A percentile compares a stretch with the other conserved stretches of the same genome.
Conservation (phyloP, 2,797 vertebrate species). For the Nothura maculosa region DNA sequence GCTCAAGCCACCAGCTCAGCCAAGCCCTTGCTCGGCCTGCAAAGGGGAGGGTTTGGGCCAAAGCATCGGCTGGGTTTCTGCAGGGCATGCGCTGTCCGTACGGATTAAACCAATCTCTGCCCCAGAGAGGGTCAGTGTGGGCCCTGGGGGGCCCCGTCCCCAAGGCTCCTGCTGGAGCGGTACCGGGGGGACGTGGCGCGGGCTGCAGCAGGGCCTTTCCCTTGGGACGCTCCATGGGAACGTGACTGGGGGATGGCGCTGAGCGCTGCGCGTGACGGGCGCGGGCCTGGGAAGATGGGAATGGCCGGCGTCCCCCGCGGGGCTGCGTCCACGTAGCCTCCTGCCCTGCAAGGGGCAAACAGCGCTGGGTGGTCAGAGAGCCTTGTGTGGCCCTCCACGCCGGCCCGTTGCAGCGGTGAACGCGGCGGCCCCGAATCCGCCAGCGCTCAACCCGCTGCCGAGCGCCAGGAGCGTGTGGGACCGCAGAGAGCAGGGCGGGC, state of each 20-base stretch:
- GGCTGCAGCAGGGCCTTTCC: neutral
- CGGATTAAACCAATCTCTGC: neutral
- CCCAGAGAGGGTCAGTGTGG: neutral
- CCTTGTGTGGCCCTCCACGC: too few relatives aligned
- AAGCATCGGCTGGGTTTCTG: neutral
- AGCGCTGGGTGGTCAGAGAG: too few relatives aligned
- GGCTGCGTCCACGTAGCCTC: neutral
- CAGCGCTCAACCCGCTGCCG: neutral
- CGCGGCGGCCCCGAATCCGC: neutral
- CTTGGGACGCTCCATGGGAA: slow-evolving; percentile 27
- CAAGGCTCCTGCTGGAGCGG: too few relatives aligned
- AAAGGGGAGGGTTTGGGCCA: neutral
- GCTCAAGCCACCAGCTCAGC: neutral
- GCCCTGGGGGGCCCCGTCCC: too few relatives aligned
- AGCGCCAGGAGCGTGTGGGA: neutral
- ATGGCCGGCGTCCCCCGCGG: too few relatives aligned
- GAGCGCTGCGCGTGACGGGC: too few relatives aligned
- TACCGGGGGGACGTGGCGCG: too few relatives aligned
- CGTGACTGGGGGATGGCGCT: too few relatives aligned
- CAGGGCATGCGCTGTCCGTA: neutral
- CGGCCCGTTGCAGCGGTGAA: neutral
- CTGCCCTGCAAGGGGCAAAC: neutral
- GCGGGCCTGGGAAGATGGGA: too few relatives aligned
- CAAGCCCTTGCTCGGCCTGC: neutral
- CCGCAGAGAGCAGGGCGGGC: rapidly evolving